These are phyloP conservation scores for Thalassaphorura encarpata DNA, from an alignment of 1,140 invertebrate species.

Conservation along the genomic window DNA sequence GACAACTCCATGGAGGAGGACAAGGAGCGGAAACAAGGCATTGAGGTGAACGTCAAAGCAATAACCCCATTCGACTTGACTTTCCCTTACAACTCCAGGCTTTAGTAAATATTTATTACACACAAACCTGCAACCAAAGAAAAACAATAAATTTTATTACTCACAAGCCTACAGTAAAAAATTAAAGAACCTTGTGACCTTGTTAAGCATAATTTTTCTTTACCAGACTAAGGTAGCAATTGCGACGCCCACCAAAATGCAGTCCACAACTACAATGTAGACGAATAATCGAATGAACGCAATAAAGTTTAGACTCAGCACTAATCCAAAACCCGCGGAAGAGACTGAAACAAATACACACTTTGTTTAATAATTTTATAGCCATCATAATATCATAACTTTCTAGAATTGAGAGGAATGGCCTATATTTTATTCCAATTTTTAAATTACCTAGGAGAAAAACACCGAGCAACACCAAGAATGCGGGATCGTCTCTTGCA, in stretches of 20 bases:
- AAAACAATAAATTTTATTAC: slow-evolving; percentile 1
- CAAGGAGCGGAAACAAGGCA: slow-evolving; percentile 90
- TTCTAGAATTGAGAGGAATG: no score
- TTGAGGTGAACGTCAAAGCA: slow-evolving; percentile 98
- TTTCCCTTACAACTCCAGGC: slow-evolving; percentile 46
- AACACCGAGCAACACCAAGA: slow-evolving; percentile 80
- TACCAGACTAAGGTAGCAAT: slow-evolving; percentile 87
- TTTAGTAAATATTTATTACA: slow-evolving; percentile 78
- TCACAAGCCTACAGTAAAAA: not conserved
- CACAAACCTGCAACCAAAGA: slow-evolving; percentile 55
- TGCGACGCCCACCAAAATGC: slow-evolving; percentile 73
- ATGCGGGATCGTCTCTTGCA: slow-evolving; percentile 97
- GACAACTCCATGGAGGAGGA: slow-evolving; percentile 87
- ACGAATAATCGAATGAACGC: slow-evolving; percentile 78
- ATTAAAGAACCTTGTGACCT: not conserved
- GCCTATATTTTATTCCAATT: no score
- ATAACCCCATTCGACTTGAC: slow-evolving; percentile 97
- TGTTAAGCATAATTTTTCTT: slow-evolving; percentile 28
- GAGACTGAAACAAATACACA: slow-evolving; percentile 53
- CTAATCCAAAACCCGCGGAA: slow-evolving; percentile 77
- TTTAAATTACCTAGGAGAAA: slow-evolving; percentile 81
- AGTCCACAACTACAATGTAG: slow-evolving; percentile 91
- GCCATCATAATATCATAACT: slow-evolving; percentile 37
- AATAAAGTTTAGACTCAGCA: slow-evolving; percentile 60
- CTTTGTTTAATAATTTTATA: not conserved